Evolutionary conservation across 2,113 vertebrate species (phyloP), one percentile per base, ranked within the genome.

Genomic region (Myiozetetes cayanensis): DNA sequence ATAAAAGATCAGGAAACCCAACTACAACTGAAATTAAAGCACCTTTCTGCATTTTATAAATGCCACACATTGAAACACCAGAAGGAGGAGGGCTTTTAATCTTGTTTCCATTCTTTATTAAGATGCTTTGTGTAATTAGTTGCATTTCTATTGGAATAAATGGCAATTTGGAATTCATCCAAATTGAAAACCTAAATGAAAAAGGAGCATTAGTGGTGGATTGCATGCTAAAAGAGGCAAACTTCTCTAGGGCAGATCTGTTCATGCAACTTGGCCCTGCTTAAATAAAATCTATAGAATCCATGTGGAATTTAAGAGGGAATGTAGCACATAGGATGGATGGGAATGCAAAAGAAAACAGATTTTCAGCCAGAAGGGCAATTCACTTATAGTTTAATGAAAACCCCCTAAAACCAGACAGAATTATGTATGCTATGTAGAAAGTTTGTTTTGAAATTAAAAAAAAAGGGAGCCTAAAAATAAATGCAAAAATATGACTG

Each of bases 121-220:
- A 98, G 97, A 98, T 86, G 92, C 96, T 97, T 97, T 96, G 96
- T 95, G 95, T 98, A 98, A 98, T 98, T 98, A 98, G 96, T 95
- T 95, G 93, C 77, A 47, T 97, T 98, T 98, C 97, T 96, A 96
- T 97, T 94, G 97, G 98, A 98, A 98, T 97, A 98, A 98, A 98
- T 96, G 97, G 97, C 96, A 92, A 98, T 98, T 98, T 99, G 98
- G 98, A 98, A 98, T 97, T 97, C 97, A 96, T 98, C 98, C 98
- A 98, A 98, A 98, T 97, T 98, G 96, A 98, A 98, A 97, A 89
- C 94, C 96, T 97, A 97, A 98, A 98, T 98, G 96, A 97, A 98
- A 98, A 97, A 97, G 84, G 81, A 97, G 90, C 82, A 91, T 97
- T 96, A 97, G 93, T 79, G 92, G 91, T 98, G 96, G 96, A 62